Evolutionary conservation across 2,113 vertebrate species (phyloP), one percentile per base, ranked within the genome.

Genomic region (Microcebus ravelobensis): DNA sequence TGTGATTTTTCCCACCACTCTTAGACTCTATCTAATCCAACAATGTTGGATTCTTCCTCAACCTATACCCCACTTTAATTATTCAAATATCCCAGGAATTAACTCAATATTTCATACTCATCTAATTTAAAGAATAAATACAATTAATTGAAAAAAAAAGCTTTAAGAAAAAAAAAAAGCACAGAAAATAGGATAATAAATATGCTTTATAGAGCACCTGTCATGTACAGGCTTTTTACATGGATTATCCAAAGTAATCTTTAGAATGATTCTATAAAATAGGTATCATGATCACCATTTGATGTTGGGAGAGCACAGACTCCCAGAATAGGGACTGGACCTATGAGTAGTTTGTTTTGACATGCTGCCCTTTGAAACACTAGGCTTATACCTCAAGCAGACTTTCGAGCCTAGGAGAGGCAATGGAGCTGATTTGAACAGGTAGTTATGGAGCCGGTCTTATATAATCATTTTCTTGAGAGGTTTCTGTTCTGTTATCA

Each of bases 41-140:
- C 21, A 73, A 67, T 59, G 4, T 76, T 91, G 39, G 70, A 25
- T 85, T 96, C 9, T 79, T 91, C 29, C 15, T 92, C 39, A 84
- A n/a, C 27, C 39, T 65, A 84, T 59, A 25, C n/a, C 10, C 85
- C 45, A 83, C 15, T 71, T 92, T 67, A 79, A 45, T 88, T 55
- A 81, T 36, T 93, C 7, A 55, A 1, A 52, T 81, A 39, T 57
- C 34, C 0, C 11, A 90, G n/a, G 25, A 48, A 90, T 74, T 91
- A 61, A 55, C 21, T 73, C 84, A 93, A 81, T 82, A 65, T 29
- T 87, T 84, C 34, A 96, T 4, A 52, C 21, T 85, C 20, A 67
- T n/a, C 14, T 82, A 88, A 94, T 52, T 92, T 79, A 96, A 83
- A 9, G 6, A 95, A 52, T 52, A 86, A 91, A 91, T 93, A 70